These are phyloP conservation scores for Xyrichtys novacula DNA, from an alignment of 2,797 vertebrate species.

Conservation along the genomic window DNA sequence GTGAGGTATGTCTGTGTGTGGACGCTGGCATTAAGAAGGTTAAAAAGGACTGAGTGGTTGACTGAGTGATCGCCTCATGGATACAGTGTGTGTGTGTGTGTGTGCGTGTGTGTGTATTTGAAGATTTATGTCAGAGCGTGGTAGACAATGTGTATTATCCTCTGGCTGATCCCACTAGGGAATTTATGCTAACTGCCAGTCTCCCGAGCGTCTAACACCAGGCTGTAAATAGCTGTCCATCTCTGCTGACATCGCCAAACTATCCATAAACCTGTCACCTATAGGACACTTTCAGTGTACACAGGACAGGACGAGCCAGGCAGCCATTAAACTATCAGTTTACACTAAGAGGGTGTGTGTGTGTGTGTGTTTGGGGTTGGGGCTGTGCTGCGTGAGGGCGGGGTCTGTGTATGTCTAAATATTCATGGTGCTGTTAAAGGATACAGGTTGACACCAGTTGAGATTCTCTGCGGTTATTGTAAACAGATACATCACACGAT, in stretches of 20 bases:
- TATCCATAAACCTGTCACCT: conserved; percentile 92
- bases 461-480: conserved; percentile 51
- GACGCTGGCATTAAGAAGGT: conserved; percentile 59
- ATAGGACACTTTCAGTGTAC: conserved; percentile 76
- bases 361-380: conserved; percentile 6
- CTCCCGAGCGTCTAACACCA: conserved; percentile 85
- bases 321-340: conserved; percentile 83
- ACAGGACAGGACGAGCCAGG: conserved; percentile 81
- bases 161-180: conserved; percentile 81
- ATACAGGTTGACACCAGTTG: conserved; percentile 64
- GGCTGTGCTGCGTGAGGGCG: conserved; percentile 12
- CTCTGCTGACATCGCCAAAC: conserved; percentile 86
- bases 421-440: conserved; percentile 66
- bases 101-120: conserved; percentile 23
- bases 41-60: conserved; percentile 56
- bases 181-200: conserved; percentile 94
- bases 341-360: conserved; percentile 45
- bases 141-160: conserved; percentile 50
- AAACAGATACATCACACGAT: conserved; percentile 55
- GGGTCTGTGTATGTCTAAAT: conserved; percentile 48
- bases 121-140: conserved; percentile 44
- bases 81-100: conserved; percentile 8
- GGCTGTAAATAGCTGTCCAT: conserved; percentile 91
- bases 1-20: conserved; percentile 40
- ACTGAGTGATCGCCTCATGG: conserved; percentile 72